Evolutionary conservation across 2,888 invertebrate species (phyloP).

Genomic region (Leucophenga maculata): DNA sequence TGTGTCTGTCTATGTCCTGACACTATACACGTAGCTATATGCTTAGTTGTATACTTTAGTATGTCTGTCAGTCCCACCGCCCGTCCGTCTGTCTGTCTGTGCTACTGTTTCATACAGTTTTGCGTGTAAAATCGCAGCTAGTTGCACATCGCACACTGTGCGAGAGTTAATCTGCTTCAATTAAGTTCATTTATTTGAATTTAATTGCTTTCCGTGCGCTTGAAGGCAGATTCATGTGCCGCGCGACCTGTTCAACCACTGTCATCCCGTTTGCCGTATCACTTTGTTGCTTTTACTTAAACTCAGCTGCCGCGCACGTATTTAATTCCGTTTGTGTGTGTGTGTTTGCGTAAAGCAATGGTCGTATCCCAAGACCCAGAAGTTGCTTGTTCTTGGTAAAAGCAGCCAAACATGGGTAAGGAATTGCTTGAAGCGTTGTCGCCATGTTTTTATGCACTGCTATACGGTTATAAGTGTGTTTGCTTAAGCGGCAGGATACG

Average conservation of each 20-base stretch:
- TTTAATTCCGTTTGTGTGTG: slow-evolving; percentile 20
- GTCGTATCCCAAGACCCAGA: background rate
- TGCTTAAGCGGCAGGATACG: background rate
- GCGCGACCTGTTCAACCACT: slow-evolving; percentile 8
- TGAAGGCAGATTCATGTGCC: slow-evolving; percentile 18
- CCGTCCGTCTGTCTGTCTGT: too few relatives aligned
- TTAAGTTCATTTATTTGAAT: slow-evolving; percentile 61
- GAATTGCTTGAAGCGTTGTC: background rate
- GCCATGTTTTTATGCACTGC: slow-evolving; percentile 3
- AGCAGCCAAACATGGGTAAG: background rate
- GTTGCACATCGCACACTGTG: too few relatives aligned
- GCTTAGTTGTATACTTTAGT: too few relatives aligned
- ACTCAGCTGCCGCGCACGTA: slow-evolving; percentile 7
- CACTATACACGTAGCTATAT: too few relatives aligned
- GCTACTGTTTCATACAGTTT: too few relatives aligned
- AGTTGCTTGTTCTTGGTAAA: background rate
- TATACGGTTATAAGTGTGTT: background rate
- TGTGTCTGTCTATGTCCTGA: background rate
- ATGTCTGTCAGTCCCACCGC: too few relatives aligned
- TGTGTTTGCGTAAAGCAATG: slow-evolving; percentile 4
- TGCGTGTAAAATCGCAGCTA: too few relatives aligned
- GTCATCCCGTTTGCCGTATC: background rate
- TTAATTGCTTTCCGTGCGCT: slow-evolving; percentile 56
- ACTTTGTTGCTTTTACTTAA: slow-evolving; percentile 1
- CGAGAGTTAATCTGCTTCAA: slow-evolving; percentile 60